Evolutionary conservation across 2,113 vertebrate genomes (phyloP).

Genomic region (Gila orcuttii): DNA sequence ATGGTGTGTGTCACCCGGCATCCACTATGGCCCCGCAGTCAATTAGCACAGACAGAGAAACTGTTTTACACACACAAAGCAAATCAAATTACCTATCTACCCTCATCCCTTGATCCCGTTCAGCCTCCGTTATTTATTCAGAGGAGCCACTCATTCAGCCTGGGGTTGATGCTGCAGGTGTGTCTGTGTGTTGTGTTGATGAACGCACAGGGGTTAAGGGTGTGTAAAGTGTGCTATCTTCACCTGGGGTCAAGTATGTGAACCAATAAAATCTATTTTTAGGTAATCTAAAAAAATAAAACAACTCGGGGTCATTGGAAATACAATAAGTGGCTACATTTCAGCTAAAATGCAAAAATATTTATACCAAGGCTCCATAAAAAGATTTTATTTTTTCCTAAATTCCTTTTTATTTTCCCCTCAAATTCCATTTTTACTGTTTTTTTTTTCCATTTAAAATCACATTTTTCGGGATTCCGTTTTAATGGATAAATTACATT

Average conservation of each 20-base stretch:
- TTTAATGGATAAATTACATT: no score
- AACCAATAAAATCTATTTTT: neutral
- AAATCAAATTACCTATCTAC: slow-evolving; percentile 53
- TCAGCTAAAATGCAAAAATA: no score
- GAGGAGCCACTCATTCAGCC: slow-evolving; percentile 14
- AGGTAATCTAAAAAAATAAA: no score
- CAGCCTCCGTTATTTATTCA: slow-evolving; percentile 36
- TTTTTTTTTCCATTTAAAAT: no score
- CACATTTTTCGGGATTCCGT: no score
- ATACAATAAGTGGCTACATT: no score
- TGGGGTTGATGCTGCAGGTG: neutral
- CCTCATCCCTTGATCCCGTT: slow-evolving; percentile 2
- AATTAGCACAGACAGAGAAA: slow-evolving; percentile 47
- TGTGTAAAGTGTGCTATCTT: slow-evolving; percentile 14
- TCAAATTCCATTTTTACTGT: no score
- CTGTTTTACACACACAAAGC: slow-evolving; percentile 17
- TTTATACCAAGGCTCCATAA: no score
- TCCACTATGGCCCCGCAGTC: slow-evolving; percentile 35
- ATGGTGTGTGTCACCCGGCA: slow-evolving; percentile 10
- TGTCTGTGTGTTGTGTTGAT: slow-evolving; percentile 18
- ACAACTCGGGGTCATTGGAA: no score
- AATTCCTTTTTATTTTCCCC: no score
- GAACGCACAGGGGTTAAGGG: slow-evolving; percentile 19
- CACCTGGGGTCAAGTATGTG: slow-evolving; percentile 21
- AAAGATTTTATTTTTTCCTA: no score